Evolutionary conservation across 2,888 invertebrate genomes (phyloP).

Genomic region (Laspeyria flexula): DNA sequence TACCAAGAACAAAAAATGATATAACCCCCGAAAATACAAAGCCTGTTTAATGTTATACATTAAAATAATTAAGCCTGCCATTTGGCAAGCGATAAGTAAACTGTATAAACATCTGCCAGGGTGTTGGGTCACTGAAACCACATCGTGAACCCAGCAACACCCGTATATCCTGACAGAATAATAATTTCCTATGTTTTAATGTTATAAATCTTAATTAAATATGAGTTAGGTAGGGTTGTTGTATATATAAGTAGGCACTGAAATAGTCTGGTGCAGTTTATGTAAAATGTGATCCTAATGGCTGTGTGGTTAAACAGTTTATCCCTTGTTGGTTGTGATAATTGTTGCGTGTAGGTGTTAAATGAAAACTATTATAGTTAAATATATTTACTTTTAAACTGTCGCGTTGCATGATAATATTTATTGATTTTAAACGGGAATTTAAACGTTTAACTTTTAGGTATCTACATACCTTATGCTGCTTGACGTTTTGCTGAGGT

Average conservation of each 20-base stretch:
- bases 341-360: background rate
- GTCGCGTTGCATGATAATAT: too few species aligned
- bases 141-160: constrained; percentile 26
- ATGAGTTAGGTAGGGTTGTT: constrained; percentile 53
- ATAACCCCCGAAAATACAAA: background rate
- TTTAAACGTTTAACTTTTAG: too few species aligned
- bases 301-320: background rate
- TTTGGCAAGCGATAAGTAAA: constrained; percentile 50
- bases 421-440: too few species aligned
- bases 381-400: too few species aligned
- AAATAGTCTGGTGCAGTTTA: constrained; percentile 19
- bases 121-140: constrained; percentile 40
- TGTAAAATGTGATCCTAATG: constrained; percentile 24
- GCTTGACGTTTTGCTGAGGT: too few species aligned
- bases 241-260: background rate
- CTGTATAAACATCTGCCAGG: constrained; percentile 51
- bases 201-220: constrained; percentile 75
- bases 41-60: constrained; percentile 30
- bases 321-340: background rate
- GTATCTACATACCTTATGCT: too few species aligned
- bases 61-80: constrained; percentile 53
- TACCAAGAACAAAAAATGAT: background rate
- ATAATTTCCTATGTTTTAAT: constrained; percentile 55
- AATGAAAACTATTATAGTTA: too few species aligned
- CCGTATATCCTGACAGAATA: constrained; percentile 50